phyloP scores from a whole-genome alignment of 2,888 invertebrate species.

The Nephrotoma flavescens region DNA sequence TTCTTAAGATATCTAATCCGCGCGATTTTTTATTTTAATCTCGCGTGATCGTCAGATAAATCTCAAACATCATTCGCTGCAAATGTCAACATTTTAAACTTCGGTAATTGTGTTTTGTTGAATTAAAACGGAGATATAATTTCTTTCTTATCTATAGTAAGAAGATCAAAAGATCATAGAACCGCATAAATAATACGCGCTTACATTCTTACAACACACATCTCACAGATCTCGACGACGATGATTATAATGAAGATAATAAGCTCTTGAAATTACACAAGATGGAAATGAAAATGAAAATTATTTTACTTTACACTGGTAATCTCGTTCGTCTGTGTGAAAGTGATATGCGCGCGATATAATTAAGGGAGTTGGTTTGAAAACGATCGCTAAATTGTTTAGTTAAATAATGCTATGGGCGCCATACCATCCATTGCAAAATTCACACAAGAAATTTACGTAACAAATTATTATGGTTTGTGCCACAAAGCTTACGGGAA shows the following conservation, averaged over 20 bases:
- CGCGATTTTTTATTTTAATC: not conserved
- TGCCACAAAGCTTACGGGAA: too few species aligned
- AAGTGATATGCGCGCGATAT: not conserved
- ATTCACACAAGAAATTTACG: too few species aligned
- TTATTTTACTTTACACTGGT: not conserved
- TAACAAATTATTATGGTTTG: too few species aligned
- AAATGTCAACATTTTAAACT: not conserved
- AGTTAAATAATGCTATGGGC: too few species aligned
- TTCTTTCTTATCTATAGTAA: not conserved
- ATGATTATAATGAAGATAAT: not conserved
- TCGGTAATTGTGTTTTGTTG: not conserved
- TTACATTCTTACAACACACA: not conserved
- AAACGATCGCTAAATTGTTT: too few species aligned
- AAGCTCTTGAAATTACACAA: not conserved
- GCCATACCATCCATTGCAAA: too few species aligned
- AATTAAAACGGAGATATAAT: not conserved
- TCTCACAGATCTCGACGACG: not conserved
- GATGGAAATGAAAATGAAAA: not conserved
- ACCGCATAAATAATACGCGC: not conserved
- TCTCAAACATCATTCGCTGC: not conserved
- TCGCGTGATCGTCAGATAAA: not conserved
- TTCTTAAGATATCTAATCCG: not conserved
- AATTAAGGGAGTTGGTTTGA: not conserved
- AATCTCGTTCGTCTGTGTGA: not conserved
- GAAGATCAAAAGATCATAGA: not conserved